Conservation (phyloP, 1,140 invertebrate genomes). For the Dufourea novaeangliae region DNA sequence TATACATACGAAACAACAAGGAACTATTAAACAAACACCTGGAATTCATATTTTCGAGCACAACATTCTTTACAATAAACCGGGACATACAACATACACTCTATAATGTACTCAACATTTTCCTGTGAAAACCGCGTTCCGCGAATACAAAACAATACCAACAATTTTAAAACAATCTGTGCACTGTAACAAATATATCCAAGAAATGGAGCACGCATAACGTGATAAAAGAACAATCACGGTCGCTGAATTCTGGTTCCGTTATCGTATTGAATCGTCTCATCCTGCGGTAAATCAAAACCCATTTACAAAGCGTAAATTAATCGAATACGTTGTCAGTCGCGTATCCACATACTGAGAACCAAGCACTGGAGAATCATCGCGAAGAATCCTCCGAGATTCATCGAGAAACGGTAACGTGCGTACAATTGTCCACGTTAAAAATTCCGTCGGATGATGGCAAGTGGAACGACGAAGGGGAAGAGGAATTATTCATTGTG, state of each 20-base stretch:
- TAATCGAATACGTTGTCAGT: background rate
- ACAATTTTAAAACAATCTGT: conserved; percentile 8
- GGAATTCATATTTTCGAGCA: conserved; percentile 2
- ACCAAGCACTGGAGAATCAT: background rate
- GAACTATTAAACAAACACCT: conserved; percentile 6
- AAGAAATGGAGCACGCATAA: background rate
- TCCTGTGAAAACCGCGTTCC: conserved; percentile 23
- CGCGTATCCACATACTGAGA: background rate
- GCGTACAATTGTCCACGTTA: background rate
- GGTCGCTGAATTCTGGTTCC: background rate
- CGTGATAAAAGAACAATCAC: conserved; percentile 20
- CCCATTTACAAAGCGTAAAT: conserved; percentile 15
- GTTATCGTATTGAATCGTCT: conserved; percentile 25
- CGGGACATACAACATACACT: conserved; percentile 8
- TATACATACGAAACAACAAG: background rate
- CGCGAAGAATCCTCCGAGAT: background rate
- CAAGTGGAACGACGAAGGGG: background rate
- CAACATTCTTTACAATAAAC: conserved; percentile 22
- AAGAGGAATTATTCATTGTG: background rate
- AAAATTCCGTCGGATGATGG: background rate
- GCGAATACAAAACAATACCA: conserved; percentile 12
- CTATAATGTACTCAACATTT: conserved; percentile 1
- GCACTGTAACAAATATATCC: conserved; percentile 17
- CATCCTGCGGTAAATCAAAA: background rate
- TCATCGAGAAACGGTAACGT: conserved; percentile 1